Evolutionary conservation across 2,888 invertebrate species (phyloP), one percentile per base, ranked within the genome.

Genomic region (Euphydryas editha): DNA sequence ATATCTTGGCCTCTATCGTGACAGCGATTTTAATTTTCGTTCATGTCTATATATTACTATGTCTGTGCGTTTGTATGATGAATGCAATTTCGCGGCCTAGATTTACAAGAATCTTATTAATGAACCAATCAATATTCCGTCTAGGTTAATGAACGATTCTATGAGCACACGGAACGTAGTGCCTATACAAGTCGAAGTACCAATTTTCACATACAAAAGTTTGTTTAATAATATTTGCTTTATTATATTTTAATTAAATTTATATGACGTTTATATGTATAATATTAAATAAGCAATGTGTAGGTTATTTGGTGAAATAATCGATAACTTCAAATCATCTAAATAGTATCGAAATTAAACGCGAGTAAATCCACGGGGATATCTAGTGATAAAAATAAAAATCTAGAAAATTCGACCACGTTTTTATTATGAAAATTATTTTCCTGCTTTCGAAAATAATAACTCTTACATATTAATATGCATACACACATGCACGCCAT

Each of bases 91-190:
- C 24, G 24, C 15, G 24, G n/a, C 8, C 24, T 51, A 8, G 49
- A 51, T 24, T 51, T 44, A 44, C 42, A n/a, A 24, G 21, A 51
- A 51, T 51, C n/a, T 24, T 51, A 49, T 49, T 49, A 49, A 20
- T 47, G 47, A 18, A 10, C 18, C 15, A 49, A 49, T 49, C 21
- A 24, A 49, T 49, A 49, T 11, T 6, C 21, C 10, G 18, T 13
- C 13, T 24, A 24, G n/a, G 15, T 8, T 49, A 49, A 24, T n/a
- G 15, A 7, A 51, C 13, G 20, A 11, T 18, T 46, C 18, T 1
- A 17, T 17, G 30, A 30, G 30, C 1, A 8, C 46, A 10, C 18
- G 18, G 8, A 46, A 42, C n/a, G 15, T 42, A 0, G 11, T 46
- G n/a, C n/a, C n/a, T n/a, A 18, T 2, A 2, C 18, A 0, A 18